Evolutionary conservation across 2,113 vertebrate species (phyloP), one percentile per base, ranked within the genome.

Genomic region (Vidua macroura): DNA sequence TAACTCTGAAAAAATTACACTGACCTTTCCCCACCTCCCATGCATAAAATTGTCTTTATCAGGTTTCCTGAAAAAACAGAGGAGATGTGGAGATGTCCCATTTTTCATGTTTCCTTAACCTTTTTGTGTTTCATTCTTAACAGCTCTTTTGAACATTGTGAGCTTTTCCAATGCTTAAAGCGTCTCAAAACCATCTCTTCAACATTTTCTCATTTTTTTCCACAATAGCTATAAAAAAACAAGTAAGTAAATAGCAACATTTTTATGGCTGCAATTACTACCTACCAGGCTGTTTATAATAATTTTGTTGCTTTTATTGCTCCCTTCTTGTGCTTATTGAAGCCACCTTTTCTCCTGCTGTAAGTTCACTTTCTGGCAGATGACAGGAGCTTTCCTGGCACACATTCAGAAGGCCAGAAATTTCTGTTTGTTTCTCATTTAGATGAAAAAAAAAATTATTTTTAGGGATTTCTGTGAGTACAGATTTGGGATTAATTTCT

Each of bases 251-350:
- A 92, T 76, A 95, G 51, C 81, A 83, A 62, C 0, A 1, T 20
- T 62, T 96, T 96, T 96, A 93, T 93, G 58, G 44, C 81, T 46
- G 48, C 79, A 89, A 95, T 95, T 95, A 91, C 91, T 92, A 85
- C 83, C 75, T 95, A 95, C 93, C 67, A 92, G 70, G 63, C 91
- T 87, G 74, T 85, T 95, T 74, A 62, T 95, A 89, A 95, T 91
- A 64, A 73, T 89, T 92, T 87, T 66, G 70, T 79, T 91, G 83
- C 53, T 96, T 95, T 95, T 94, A 94, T 88, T 93, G 58, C 73
- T 95, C 78, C 41, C 46, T 96, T 85, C 55, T 88, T 70, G 43
- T 22, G 55, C 23, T 94, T 93, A 93, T 88, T 96, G 86, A 93
- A 95, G 93, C 84, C 91, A 89, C 91, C 77, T 91, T 94, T 85